These are phyloP conservation scores for Crenichthys baileyi DNA, from an alignment of 2,797 vertebrate genomes.

Conservation along the genomic window DNA sequence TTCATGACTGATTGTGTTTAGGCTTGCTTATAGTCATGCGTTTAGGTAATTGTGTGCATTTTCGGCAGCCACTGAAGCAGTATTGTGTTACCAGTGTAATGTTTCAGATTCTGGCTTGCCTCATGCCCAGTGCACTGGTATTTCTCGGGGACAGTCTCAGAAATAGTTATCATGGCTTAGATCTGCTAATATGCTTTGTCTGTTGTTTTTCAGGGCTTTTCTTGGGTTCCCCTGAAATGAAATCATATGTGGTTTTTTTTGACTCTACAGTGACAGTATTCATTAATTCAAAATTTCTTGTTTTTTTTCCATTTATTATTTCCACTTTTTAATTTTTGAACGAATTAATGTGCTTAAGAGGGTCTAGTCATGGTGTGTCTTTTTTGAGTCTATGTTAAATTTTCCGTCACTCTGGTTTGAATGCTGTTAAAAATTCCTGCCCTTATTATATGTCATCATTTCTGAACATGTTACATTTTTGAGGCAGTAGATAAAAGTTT, in stretches of 20 bases:
- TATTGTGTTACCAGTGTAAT: conserved; percentile 52
- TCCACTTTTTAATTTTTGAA: neutral
- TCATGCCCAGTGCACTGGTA: conserved; percentile 10
- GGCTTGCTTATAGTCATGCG: conserved; percentile 41
- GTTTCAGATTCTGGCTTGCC: conserved; percentile 23
- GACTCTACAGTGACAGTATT: neutral
- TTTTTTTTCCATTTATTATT: neutral
- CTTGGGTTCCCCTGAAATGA: conserved; percentile 11
- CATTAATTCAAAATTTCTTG: neutral
- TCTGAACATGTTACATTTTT: neutral
- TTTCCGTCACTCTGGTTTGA: neutral
- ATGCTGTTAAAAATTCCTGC: neutral
- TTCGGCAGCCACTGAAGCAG: conserved; percentile 28
- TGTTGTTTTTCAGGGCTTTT: conserved; percentile 10
- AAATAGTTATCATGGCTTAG: conserved; percentile 24
- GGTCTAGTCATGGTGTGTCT: neutral
- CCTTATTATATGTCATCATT: neutral
- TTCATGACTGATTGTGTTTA: conserved; percentile 64
- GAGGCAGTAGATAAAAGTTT: neutral
- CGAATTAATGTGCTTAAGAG: neutral
- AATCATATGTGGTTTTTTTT: neutral
- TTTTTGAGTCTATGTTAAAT: neutral
- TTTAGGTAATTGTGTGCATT: conserved; percentile 69
- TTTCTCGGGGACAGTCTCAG: conserved; percentile 17
- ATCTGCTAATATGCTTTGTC: conserved; percentile 9